These are phyloP conservation scores for Lontra canadensis DNA, from an alignment of 2,113 vertebrate species.

Conservation along the genomic window DNA sequence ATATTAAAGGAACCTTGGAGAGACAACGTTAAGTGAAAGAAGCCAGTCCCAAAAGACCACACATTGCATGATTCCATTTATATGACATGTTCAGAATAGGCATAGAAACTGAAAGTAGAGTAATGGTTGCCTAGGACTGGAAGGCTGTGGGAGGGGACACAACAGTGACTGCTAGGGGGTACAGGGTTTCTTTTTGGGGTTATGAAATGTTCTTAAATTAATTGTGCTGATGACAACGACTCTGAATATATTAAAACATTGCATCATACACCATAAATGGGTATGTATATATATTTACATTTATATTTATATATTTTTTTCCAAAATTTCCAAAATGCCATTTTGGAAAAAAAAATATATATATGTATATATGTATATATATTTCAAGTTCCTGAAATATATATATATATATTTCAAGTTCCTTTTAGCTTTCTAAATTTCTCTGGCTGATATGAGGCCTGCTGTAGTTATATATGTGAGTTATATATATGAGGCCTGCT, in stretches of 20 bases:
- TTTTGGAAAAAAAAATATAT: no score
- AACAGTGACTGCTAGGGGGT: no score
- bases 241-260: not conserved
- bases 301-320: not conserved
- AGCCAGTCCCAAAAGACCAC: not conserved
- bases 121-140: no score
- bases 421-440: constrained; percentile 14
- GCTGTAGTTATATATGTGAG: not conserved
- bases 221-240: not conserved
- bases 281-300: not conserved
- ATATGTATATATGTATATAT: no score
- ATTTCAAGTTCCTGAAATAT: no score
- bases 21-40: not conserved
- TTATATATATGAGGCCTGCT: not conserved
- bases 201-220: constrained; percentile 33
- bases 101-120: no score
- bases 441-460: not conserved
- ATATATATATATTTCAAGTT: not conserved
- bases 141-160: no score
- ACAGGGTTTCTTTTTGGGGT: no score
- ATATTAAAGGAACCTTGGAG: not conserved
- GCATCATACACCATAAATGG: not conserved
- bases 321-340: constrained; percentile 6
- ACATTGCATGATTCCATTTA: no score
- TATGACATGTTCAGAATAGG: no score